Percentiles rank a stretch among this genome's conserved stretches.
Evolutionary conservation across 1,140 invertebrate species (phyloP).

Genomic region (Trigoniulus corallinus): DNA sequence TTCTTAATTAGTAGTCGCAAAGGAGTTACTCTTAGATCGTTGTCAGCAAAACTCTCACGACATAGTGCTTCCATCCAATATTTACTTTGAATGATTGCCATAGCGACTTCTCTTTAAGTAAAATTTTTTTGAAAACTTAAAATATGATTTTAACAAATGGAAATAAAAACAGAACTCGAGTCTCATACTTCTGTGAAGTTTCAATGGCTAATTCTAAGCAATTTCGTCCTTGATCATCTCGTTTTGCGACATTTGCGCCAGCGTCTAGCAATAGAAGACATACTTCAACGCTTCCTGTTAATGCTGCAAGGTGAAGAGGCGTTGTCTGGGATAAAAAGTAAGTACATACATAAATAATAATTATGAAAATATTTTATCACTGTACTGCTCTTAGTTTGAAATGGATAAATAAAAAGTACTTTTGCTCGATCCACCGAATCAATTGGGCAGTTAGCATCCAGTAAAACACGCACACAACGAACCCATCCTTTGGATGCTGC

Average conservation of each 20-base stretch:
- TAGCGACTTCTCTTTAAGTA: conserved; percentile 25
- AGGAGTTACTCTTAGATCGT: conserved; percentile 26
- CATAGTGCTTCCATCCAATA: conserved; percentile 28
- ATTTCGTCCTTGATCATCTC: conserved; percentile 26
- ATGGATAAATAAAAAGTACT: too few relatives aligned
- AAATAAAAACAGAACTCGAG: background rate
- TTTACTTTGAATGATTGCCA: conserved; percentile 24
- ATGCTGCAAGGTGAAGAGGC: conserved; percentile 23
- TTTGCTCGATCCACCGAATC: conserved; percentile 30
- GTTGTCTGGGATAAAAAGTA: too few relatives aligned
- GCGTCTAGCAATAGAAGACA: conserved; percentile 25
- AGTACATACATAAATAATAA: too few relatives aligned
- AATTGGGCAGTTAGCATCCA: conserved; percentile 27
- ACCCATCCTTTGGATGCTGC: conserved; percentile 30
- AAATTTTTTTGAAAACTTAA: background rate
- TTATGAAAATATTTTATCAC: too few relatives aligned
- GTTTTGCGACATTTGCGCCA: conserved; percentile 23
- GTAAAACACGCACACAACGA: conserved; percentile 24
- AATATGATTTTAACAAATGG: background rate
- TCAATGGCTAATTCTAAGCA: conserved; percentile 33
- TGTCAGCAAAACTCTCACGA: conserved; percentile 21
- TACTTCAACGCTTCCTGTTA: conserved; percentile 25
- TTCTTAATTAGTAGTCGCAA: conserved; percentile 33
- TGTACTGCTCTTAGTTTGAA: too few relatives aligned
- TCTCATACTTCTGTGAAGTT: conserved; percentile 21